Evolutionary conservation across 2,888 invertebrate species (phyloP), one percentile per base, ranked within the genome.

Genomic region (Colostygia pectinataria): DNA sequence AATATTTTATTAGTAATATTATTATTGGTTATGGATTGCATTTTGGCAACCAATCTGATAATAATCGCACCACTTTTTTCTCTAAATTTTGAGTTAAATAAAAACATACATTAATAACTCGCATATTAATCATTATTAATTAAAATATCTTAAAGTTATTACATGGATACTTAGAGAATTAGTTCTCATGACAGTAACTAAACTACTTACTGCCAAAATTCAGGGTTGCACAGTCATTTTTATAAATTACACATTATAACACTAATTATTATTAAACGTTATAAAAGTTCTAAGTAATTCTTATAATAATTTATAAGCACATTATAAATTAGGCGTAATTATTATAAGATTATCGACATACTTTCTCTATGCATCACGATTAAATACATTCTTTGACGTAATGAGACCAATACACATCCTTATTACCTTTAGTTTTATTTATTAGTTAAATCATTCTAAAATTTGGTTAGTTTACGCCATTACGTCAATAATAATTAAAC

Each of bases 341-440:
- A 53, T 42, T 42, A 54, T 33, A 51, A 27, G n/a, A 53, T 52
- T 51, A 48, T 49, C 46, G 34, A 33, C 45, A 49, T 49, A 53
- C 38, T 40, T 50, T 29, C 42, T 51, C 14, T 43, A 47, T 32
- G 24, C 42, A 47, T 52, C 28, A 54, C 36, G 31, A 48, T 53
- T 55, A 56, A 32, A 59, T 78, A 79, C 68, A 69, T 71, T 86
- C 87, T 88, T 88, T 87, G 87, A 84, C 83, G 83, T 82, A 74
- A 60, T 89, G 89, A 89, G 89, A 89, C 89, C 89, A 88, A 85
- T 81, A 81, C 54, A 52, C 53, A 55, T 43, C 9, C 15, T 28
- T 39, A 15, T 36, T 27, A 36, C 33, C 28, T 68, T 67, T 71
- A 64, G n/a, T n/a, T n/a, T n/a, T n/a, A n/a, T n/a, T 68, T 69